Conservation (phyloP, 2,113 vertebrate genomes). For the Mastomys natalensis region DNA sequence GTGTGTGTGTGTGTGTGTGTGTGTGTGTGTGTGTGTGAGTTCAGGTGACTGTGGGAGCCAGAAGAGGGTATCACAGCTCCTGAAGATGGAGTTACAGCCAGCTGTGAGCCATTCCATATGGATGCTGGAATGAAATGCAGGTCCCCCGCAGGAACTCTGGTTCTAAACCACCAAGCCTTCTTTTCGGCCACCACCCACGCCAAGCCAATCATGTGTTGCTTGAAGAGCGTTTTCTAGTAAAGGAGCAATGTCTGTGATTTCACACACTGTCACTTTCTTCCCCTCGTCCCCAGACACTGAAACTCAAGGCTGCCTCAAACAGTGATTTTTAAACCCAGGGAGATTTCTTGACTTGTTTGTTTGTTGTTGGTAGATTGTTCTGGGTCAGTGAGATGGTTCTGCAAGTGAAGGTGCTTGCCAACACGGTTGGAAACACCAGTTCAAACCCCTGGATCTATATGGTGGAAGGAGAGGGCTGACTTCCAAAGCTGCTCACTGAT, state of each 20-base stretch:
- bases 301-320: background rate
- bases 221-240: background rate
- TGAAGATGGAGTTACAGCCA: background rate
- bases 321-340: background rate
- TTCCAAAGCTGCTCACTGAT: background rate
- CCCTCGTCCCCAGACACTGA: background rate
- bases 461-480: too few species aligned
- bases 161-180: background rate
- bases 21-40: background rate
- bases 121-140: background rate
- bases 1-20: background rate
- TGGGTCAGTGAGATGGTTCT: background rate
- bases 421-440: background rate
- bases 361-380: background rate
- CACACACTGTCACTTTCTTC: background rate
- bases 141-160: background rate
- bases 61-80: background rate
- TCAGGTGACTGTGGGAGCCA: background rate
- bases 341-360: background rate
- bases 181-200: background rate
- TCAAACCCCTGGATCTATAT: background rate
- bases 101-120: background rate
- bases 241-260: background rate
- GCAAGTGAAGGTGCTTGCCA: background rate
- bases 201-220: background rate